These are phyloP conservation scores for Drosophila triauraria DNA, from an alignment of 1,140 invertebrate genomes.

Conservation along the genomic window DNA sequence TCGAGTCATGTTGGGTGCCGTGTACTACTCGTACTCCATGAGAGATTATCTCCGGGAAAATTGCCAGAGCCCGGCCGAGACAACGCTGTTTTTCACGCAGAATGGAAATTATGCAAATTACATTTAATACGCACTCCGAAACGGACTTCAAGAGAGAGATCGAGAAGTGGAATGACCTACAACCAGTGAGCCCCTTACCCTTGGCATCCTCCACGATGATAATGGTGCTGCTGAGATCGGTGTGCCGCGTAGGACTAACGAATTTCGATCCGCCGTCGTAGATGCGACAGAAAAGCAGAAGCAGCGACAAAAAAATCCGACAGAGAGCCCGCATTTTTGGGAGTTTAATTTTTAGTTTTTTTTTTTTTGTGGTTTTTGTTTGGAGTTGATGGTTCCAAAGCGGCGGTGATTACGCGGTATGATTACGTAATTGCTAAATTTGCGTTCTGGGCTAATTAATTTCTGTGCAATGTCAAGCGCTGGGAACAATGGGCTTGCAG, in stretches of 20 bases:
- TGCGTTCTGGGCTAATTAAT: slow-evolving; percentile 53
- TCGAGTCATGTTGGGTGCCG: slow-evolving; percentile 73
- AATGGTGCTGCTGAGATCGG: slow-evolving; percentile 77
- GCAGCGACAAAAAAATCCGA: slow-evolving; percentile 5
- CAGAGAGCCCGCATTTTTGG: slow-evolving; percentile 14
- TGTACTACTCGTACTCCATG: slow-evolving; percentile 30
- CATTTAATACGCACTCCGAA: slow-evolving; percentile 68
- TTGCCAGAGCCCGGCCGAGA: slow-evolving; percentile 39
- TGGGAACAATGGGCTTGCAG: slow-evolving; percentile 29
- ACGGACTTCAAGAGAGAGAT: slow-evolving; percentile 4
- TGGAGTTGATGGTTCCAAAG: slow-evolving; percentile 16
- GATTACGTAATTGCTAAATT: slow-evolving; percentile 50
- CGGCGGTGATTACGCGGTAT: slow-evolving; percentile 19
- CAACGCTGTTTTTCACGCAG: slow-evolving; percentile 32
- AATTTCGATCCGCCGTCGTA: slow-evolving; percentile 56
- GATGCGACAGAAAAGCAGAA: slow-evolving; percentile 32
- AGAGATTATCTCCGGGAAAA: slow-evolving; percentile 72
- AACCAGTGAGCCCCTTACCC: slow-evolving; percentile 59
- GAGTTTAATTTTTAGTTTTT: background rate
- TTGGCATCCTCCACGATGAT: slow-evolving; percentile 84
- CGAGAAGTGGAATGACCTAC: slow-evolving; percentile 61
- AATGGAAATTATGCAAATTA: slow-evolving; percentile 81
- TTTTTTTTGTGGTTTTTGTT: slow-evolving; percentile 2
- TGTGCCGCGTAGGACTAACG: slow-evolving; percentile 74
- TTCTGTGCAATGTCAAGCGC: slow-evolving; percentile 50